A percentile compares a stretch with the other conserved stretches of the same genome.
These are phyloP conservation scores for Lophotriccus pileatus DNA, from an alignment of 2,797 vertebrate genomes.

Conservation along the genomic window DNA sequence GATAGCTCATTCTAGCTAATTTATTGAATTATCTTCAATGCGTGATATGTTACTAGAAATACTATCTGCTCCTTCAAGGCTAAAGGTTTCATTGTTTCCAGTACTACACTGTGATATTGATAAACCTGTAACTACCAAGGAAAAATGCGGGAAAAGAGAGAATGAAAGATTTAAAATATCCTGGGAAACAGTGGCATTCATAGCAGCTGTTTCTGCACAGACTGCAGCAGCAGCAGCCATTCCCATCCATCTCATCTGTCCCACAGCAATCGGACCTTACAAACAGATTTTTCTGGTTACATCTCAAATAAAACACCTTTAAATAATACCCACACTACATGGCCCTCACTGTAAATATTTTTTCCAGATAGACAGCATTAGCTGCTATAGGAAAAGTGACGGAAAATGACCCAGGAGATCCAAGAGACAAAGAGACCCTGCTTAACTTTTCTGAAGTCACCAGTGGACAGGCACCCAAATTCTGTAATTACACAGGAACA, in stretches of 20 bases:
- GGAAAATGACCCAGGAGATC: neutral
- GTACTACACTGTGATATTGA: neutral
- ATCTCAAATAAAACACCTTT: neutral
- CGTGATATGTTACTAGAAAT: neutral
- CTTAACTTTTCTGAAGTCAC: neutral
- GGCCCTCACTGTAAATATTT: neutral
- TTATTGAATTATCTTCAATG: neutral
- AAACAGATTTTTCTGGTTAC: neutral
- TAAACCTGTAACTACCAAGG: neutral
- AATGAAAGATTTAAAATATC: neutral
- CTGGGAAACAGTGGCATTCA: neutral
- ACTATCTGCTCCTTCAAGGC: neutral
- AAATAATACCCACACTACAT: neutral
- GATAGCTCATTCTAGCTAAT: neutral
- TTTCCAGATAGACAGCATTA: neutral
- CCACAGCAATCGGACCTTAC: neutral
- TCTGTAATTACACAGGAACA: neutral
- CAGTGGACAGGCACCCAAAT: accelerated
- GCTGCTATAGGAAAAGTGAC: neutral
- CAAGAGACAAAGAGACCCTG: accelerated
- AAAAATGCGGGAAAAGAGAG: neutral
- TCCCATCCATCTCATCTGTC: neutral
- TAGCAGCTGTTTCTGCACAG: neutral
- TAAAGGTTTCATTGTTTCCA: neutral
- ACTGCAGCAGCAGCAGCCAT: neutral